These are phyloP conservation scores for Zootermopsis nevadensis DNA, from an alignment of 2,888 invertebrate species.

Conservation along the genomic window DNA sequence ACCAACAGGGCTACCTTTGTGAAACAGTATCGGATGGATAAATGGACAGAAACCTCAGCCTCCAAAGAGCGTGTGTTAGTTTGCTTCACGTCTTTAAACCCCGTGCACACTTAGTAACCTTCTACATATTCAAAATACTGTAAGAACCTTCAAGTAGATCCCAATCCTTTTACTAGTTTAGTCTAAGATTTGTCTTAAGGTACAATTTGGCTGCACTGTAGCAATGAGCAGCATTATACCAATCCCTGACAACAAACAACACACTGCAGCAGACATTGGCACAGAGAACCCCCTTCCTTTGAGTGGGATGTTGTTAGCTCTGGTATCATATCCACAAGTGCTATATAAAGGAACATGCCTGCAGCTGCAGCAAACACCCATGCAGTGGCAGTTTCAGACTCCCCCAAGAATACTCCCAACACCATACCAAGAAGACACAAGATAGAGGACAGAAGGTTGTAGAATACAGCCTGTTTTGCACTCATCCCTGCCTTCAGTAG, in stretches of 20 bases:
- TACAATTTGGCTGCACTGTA: constrained; percentile 84
- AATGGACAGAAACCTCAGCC: no score
- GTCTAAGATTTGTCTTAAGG: no score
- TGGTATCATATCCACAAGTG: constrained; percentile 95
- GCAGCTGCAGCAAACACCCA: constrained; percentile 96
- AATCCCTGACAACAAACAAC: constrained; percentile 80
- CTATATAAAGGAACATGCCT: constrained; percentile 95
- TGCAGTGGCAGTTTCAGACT: constrained; percentile 80
- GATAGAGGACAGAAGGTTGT: constrained; percentile 88
- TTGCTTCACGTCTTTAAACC: no score
- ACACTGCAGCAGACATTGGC: constrained; percentile 84
- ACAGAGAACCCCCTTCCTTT: constrained; percentile 77
- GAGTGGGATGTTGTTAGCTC: constrained; percentile 87
- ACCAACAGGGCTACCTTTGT: no score
- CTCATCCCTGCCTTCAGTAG: constrained; percentile 94
- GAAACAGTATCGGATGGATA: no score
- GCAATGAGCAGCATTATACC: constrained; percentile 92
- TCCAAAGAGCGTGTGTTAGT: no score
- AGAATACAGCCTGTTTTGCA: constrained; percentile 88
- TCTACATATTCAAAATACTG: no score
- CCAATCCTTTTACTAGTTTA: no score
- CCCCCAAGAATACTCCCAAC: constrained; percentile 86
- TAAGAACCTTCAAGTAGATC: no score
- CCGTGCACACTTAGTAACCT: no score
- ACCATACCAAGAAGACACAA: constrained; percentile 91